These are phyloP conservation scores for Chirona hameri DNA, from an alignment of 2,888 invertebrate species.

Conservation along the genomic window DNA sequence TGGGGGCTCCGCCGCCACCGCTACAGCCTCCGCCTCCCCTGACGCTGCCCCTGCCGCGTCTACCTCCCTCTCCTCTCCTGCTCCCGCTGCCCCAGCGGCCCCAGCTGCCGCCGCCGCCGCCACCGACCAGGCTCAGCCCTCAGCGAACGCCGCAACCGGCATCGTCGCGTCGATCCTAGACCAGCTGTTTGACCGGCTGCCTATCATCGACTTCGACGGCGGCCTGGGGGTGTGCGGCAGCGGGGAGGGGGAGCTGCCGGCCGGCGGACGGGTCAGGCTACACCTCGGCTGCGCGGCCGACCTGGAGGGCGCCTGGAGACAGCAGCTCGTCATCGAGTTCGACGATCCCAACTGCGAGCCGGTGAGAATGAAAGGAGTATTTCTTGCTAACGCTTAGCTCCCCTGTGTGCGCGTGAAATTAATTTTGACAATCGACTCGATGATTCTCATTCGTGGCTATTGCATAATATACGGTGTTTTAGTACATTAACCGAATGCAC, in stretches of 20 bases:
- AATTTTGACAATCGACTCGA: too few species aligned
- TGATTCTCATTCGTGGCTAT: too few species aligned
- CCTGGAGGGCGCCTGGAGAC: conserved; percentile 3
- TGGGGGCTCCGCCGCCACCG: not conserved
- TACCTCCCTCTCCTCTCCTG: not conserved
- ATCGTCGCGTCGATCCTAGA: conserved; percentile 3
- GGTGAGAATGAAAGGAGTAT: not conserved
- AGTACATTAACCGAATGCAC: too few species aligned
- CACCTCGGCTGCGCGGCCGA: conserved; percentile 23
- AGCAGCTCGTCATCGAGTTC: not conserved
- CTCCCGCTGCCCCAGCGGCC: not conserved
- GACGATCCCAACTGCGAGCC: not conserved
- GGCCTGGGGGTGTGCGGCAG: conserved; percentile 22
- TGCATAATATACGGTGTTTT: too few species aligned
- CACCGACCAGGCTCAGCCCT: not conserved
- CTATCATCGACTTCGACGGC: conserved; percentile 25
- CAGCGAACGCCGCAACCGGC: not conserved
- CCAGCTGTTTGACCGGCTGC: conserved; percentile 8
- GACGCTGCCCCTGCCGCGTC: not conserved
- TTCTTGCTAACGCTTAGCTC: too few species aligned
- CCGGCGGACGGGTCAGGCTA: not conserved
- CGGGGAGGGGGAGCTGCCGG: conserved; percentile 27
- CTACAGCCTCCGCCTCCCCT: not conserved
- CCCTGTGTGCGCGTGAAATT: too few species aligned
- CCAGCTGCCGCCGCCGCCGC: not conserved